Percentiles rank a stretch among this genome's conserved stretches.
These are phyloP conservation scores for Tenodera sinensis DNA, from an alignment of 2,888 invertebrate species.

Conservation along the genomic window DNA sequence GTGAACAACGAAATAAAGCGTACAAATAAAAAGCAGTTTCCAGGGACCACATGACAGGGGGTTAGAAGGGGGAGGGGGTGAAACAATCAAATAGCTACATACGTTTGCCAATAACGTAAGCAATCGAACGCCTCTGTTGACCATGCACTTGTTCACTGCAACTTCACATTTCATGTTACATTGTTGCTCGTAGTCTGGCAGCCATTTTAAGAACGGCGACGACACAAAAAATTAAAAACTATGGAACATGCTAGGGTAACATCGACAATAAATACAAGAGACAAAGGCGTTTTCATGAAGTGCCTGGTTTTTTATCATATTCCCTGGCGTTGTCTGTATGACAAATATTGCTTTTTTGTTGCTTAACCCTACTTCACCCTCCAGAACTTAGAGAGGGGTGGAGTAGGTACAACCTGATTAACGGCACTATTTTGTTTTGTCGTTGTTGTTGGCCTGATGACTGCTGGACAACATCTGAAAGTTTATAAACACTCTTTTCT, in stretches of 20 bases:
- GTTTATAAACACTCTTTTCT: neutral
- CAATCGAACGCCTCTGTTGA: no score
- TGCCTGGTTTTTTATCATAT: neutral
- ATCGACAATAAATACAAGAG: constrained; percentile 1
- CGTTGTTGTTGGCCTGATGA: neutral
- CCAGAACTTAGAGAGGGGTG: neutral
- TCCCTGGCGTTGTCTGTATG: neutral
- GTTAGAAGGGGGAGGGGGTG: no score
- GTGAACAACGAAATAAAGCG: no score
- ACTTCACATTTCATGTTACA: neutral
- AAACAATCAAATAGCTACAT: no score
- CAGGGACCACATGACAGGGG: no score
- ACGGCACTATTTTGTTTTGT: neutral
- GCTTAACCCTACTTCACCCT: neutral
- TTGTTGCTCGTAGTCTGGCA: neutral
- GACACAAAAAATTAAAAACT: neutral
- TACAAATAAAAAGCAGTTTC: no score
- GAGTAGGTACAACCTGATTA: neutral
- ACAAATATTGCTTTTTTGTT: neutral
- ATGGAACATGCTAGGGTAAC: neutral
- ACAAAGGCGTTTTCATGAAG: neutral
- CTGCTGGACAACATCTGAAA: neutral
- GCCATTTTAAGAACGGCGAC: neutral
- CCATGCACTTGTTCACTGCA: no score
- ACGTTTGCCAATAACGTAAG: no score